Base-by-base conservation (phyloP, 2,113 vertebrate genomes). In the Saccopteryx bilineata region DNA sequence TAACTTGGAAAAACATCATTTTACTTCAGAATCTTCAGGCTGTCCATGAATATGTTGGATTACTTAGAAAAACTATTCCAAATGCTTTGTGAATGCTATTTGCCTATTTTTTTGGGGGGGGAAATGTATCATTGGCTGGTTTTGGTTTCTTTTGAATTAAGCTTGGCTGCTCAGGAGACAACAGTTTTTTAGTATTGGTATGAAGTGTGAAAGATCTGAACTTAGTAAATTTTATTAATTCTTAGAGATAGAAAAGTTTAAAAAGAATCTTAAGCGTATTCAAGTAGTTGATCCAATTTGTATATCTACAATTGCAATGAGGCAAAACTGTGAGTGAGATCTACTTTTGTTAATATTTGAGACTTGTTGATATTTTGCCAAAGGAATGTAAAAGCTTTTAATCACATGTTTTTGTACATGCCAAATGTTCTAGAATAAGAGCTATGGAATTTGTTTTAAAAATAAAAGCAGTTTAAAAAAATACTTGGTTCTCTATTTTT, bases 401-500 rank as follows among this genome's bases (percentile, higher is more conserved):
- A 39, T 39, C 39, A 39, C 39, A 39, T 39, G 39, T 61, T 3
- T 58, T 85, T 80, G 28, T 72, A 74, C 23, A 48, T 79, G 63
- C 15, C 26, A 69, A 76, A 78, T 86, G 26, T 68, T 86, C 19
- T 65, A 83, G 90, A 87, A 68, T 76, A 63, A 93, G 93, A 61
- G 39, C 69, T 56, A 11, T 71, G 65, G n/a, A 31, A 46, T 33
- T 75, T 82, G 50, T 94, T 96, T 74, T 63, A 31, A 96, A 94
- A 95, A 83, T 97, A 97, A 96, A 96, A 90, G 5, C 33, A 28
- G 2, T 88, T 90, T 69, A 26, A 31, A 82, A 89, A 89, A 93
- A 92, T 90, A 63, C 10, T 58, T 75, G 21, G 8, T 91, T 96
- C 54, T 86, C 33, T 91, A 1, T 71, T 93, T 84, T 87, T 93